Evolutionary conservation across 2,113 vertebrate genomes (phyloP).

Genomic region (Macquaria australasica): DNA sequence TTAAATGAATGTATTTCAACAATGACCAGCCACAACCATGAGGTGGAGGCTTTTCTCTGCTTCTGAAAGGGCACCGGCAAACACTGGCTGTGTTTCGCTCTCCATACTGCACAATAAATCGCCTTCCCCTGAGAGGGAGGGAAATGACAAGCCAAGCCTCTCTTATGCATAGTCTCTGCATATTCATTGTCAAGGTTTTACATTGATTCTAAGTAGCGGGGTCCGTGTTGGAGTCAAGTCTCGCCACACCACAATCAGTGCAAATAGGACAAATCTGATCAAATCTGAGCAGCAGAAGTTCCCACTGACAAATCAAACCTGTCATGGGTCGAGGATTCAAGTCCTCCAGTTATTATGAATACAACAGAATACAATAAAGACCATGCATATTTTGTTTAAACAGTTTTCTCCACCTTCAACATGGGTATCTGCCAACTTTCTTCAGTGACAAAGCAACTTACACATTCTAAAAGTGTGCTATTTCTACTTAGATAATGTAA

Average conservation of each 20-base stretch:
- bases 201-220: constrained; percentile 31
- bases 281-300: constrained; percentile 29
- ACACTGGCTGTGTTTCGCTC: constrained; percentile 57
- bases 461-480: neutral
- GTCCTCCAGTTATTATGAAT: neutral
- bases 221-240: constrained; percentile 25
- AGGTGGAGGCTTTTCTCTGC: constrained; percentile 52
- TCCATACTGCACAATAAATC: constrained; percentile 69
- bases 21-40: constrained; percentile 34
- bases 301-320: constrained; percentile 15
- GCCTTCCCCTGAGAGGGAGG: constrained; percentile 63
- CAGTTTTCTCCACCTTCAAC: neutral
- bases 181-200: constrained; percentile 69
- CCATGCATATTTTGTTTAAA: neutral
- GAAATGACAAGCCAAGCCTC: constrained; percentile 75
- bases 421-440: neutral
- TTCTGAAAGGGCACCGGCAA: constrained; percentile 54
- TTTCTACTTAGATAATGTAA: neutral
- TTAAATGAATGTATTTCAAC: constrained; percentile 46
- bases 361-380: neutral
- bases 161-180: constrained; percentile 63
- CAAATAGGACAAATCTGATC: constrained; percentile 11
- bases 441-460: neutral
- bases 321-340: constrained; percentile 2
- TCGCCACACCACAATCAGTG: constrained; percentile 4